These are phyloP conservation scores for Drosophila ogumai DNA, from an alignment of 1,140 invertebrate species.

Conservation along the genomic window DNA sequence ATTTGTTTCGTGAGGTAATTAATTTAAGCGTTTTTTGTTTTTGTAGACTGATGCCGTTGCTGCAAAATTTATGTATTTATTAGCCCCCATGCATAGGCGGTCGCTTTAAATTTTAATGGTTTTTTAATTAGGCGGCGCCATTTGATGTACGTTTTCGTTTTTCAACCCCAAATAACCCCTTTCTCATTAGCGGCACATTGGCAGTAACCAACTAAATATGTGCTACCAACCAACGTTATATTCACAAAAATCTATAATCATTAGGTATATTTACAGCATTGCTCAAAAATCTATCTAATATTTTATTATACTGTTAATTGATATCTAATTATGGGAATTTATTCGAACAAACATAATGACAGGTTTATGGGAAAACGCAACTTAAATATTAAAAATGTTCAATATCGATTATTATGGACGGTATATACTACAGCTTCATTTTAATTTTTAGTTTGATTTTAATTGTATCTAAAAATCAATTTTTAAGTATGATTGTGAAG, in stretches of 20 bases:
- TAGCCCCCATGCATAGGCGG: conserved; percentile 63
- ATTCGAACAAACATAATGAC: not conserved
- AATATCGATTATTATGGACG: not conserved
- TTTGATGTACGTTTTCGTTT: conserved; percentile 50
- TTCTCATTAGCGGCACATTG: conserved; percentile 20
- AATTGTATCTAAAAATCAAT: too few species aligned
- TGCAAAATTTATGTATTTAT: conserved; percentile 77
- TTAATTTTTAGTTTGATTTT: too few species aligned
- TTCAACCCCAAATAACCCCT: conserved; percentile 8
- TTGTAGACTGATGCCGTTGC: conserved; percentile 7
- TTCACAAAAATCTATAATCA: not conserved
- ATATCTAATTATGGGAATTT: not conserved
- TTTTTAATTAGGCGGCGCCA: conserved; percentile 75
- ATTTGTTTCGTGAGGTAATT: conserved; percentile 72
- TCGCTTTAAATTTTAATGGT: conserved; percentile 76
- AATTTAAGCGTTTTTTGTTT: conserved; percentile 68
- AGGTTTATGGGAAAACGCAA: not conserved
- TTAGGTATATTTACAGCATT: not conserved
- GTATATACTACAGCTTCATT: not conserved
- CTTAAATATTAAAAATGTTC: not conserved
- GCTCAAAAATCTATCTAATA: not conserved
- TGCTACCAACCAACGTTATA: conserved; percentile 24
- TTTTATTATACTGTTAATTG: not conserved
- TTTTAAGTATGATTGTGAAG: too few species aligned
- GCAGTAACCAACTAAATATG: not conserved